Evolutionary conservation across 2,797 vertebrate genomes (phyloP).

Genomic region (Pseudotriccus pelzelni): DNA sequence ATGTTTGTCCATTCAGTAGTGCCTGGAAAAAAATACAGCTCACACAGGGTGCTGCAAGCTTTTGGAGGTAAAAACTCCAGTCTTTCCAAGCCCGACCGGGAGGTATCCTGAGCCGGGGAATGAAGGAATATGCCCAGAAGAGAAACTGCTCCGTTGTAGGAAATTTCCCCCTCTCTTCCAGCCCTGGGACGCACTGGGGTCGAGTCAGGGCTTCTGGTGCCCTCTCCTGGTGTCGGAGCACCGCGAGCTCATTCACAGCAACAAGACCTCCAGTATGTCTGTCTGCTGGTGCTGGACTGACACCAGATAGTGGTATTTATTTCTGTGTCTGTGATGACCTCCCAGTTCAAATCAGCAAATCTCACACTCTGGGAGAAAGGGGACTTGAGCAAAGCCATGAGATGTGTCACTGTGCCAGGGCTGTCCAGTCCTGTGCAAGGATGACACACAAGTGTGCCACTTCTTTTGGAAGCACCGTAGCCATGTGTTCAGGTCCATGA

Average conservation of each 20-base stretch:
- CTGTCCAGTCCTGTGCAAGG: too few species aligned
- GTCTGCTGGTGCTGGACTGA: neutral
- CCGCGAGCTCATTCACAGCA: neutral
- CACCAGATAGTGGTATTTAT: fast-evolving
- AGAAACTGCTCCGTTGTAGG: fast-evolving
- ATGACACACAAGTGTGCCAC: fast-evolving
- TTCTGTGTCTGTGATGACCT: neutral
- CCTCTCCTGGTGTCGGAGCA: neutral
- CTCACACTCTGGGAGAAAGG: fast-evolving
- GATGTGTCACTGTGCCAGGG: too few species aligned
- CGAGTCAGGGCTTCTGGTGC: neutral
- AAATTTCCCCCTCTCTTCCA: neutral
- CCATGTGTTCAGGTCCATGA: fast-evolving
- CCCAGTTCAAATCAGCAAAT: neutral
- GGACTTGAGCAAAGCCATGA: fast-evolving
- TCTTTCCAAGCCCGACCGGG: fast-evolving
- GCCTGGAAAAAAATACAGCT: neutral
- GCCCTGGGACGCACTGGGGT: neutral
- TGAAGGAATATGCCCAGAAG: neutral
- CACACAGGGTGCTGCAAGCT: neutral
- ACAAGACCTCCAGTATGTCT: fast-evolving
- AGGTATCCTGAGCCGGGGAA: neutral
- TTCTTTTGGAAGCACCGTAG: neutral
- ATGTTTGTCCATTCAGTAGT: neutral
- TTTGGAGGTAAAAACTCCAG: fast-evolving